A percentile compares a stretch with the other conserved stretches of the same genome.
phyloP scores from a whole-genome alignment of 30 jellyfish, hydroid and myxozoan genomes.

The Catostylus mosaicus region DNA sequence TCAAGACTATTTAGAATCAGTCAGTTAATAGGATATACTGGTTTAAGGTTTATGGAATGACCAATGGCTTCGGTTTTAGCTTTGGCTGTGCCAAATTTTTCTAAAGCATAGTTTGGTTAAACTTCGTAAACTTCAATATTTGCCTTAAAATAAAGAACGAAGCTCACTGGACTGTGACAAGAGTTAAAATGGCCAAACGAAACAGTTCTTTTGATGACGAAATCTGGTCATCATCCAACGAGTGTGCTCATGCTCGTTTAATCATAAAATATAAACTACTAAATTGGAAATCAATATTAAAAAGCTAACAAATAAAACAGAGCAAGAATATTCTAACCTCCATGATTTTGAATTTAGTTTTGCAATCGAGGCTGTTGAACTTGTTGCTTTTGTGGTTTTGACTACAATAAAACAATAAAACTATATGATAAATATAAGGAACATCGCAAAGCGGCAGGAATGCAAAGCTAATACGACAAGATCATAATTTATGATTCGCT shows the following conservation, averaged over 20 bases:
- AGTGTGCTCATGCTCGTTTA: not conserved
- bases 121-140: not conserved
- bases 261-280: not conserved
- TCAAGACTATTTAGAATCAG: too few relatives aligned
- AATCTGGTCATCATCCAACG: too few relatives aligned
- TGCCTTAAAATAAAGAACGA: not conserved
- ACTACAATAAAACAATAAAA: not conserved
- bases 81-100: not conserved
- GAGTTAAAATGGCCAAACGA: not conserved
- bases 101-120: not conserved
- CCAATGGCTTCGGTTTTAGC: not conserved
- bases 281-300: not conserved
- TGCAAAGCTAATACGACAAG: not conserved
- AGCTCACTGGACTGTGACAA: not conserved
- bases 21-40: too few relatives aligned
- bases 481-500: not conserved
- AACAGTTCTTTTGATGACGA: not conserved
- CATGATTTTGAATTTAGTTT: not conserved
- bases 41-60: too few relatives aligned
- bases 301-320: not conserved
- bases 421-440: not conserved
- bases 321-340: not conserved
- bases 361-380: not conserved
- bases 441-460: not conserved
- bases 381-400: not conserved